Base-by-base conservation (phyloP, 2,113 vertebrate species). In the Syrmaticus mikado region DNA sequence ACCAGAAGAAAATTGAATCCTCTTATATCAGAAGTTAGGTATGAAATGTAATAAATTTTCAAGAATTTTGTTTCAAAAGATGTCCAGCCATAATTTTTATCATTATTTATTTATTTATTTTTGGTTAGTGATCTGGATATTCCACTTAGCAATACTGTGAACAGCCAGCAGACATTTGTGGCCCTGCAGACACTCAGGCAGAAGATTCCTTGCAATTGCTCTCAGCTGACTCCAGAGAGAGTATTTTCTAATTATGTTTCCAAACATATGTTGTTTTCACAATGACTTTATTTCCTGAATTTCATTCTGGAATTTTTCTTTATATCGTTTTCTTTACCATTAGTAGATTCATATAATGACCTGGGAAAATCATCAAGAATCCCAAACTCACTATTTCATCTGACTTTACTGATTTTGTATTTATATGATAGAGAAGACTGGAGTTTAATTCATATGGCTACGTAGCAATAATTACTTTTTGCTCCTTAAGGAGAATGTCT, bases 131-230 rank as follows among this genome's bases (percentile, higher is more conserved):
- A 45, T 58, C 46, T 50, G 48, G 34, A 19, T 70, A 58, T 41
- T 58, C 25, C 61, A 45, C 38, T 46, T 40, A 17, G 46, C n/a
- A 58, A 52, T 24, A 67, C 11, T 4, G 16, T 36, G 41, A 83
- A 46, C 0, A 74, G 34, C 53, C 61, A 68, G 48, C 48, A 82
- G 32, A 50, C 40, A 57, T 14, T 9, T 1, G 0, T 3, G 0
- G 19, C 28, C 13, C 32, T 64, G 46, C 46, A 67, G 34, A 67
- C 0, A 8, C 13, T 62, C n/a, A 28, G 22, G 27, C 27, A 50
- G 55, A 28, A 73, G 67, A 36, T 14, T 64, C 22, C 13, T 36
- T 70, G 53, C 61, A 57, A 34, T 50, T 20, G 34, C 0, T 3
- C 19, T 82, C 46, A 34, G 27, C 24, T 58, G 65, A 34, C 53